Percentiles rank a stretch among this genome's conserved stretches.
Conservation (phyloP, 1,140 invertebrate genomes). For the Pseudomyrmex pallidus region DNA sequence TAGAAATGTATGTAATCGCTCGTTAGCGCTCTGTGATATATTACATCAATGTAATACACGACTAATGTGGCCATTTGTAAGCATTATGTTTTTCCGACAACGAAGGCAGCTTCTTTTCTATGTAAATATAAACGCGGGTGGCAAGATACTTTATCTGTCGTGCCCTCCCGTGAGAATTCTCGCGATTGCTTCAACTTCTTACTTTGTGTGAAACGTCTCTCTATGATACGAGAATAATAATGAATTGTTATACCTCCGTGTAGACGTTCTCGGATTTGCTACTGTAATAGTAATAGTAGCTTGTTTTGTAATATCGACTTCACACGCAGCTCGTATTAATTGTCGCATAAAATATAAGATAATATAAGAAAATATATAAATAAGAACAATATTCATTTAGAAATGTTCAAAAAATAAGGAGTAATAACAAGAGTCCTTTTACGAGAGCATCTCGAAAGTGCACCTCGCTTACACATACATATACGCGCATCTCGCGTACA, state of each 20-base stretch:
- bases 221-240: constrained; percentile 15
- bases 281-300: neutral
- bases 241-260: neutral
- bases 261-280: neutral
- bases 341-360: neutral
- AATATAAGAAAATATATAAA: neutral
- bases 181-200: constrained; percentile 25
- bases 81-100: constrained; percentile 71
- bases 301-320: constrained; percentile 27
- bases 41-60: constrained; percentile 72
- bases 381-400: neutral
- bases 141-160: constrained; percentile 63
- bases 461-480: constrained; percentile 13
- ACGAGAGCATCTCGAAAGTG: neutral
- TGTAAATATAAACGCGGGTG: constrained; percentile 77
- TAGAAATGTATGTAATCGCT: neutral
- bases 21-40: constrained; percentile 16
- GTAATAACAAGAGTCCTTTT: constrained; percentile 20
- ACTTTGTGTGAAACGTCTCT: neutral
- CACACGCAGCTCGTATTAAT: neutral
- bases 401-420: constrained; percentile 10
- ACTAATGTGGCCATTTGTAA: constrained; percentile 80
- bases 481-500: constrained; percentile 14
- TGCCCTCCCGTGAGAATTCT: constrained; percentile 56
- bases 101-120: constrained; percentile 73